Evolutionary conservation across 2,797 vertebrate species (phyloP).

Genomic region (Perodicticus potto): DNA sequence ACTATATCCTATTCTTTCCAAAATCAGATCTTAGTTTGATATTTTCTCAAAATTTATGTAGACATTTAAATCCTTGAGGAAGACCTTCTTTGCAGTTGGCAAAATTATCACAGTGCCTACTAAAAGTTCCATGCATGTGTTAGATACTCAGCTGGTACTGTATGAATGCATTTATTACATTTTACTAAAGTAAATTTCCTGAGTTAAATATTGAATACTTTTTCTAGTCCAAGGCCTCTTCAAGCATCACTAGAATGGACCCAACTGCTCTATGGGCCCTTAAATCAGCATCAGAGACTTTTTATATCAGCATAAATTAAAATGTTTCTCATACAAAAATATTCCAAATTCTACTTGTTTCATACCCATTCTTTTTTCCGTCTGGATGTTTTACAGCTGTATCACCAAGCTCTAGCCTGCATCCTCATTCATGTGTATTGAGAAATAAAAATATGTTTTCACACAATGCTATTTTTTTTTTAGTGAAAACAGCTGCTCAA

Average conservation of each 20-base stretch:
- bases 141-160: neutral
- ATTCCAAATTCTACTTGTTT: neutral
- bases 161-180: slow-evolving; percentile 27
- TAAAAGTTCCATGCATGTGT: neutral
- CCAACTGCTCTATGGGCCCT: neutral
- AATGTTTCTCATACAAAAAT: neutral
- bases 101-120: neutral
- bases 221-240: neutral
- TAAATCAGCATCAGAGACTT: neutral
- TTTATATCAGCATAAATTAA: neutral
- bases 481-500: neutral
- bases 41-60: neutral
- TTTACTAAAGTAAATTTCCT: slow-evolving; percentile 41
- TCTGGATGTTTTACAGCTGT: neutral
- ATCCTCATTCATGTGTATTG: neutral
- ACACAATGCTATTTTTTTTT: neutral
- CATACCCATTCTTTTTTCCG: neutral
- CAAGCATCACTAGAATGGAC: neutral
- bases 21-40: neutral
- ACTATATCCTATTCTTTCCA: neutral
- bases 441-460: neutral
- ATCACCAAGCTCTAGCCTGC: neutral
- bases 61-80: neutral
- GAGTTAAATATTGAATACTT: slow-evolving; percentile 18
- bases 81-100: neutral